Evolutionary conservation across 1,140 invertebrate genomes (phyloP).

Genomic region (Drosophila rufa): DNA sequence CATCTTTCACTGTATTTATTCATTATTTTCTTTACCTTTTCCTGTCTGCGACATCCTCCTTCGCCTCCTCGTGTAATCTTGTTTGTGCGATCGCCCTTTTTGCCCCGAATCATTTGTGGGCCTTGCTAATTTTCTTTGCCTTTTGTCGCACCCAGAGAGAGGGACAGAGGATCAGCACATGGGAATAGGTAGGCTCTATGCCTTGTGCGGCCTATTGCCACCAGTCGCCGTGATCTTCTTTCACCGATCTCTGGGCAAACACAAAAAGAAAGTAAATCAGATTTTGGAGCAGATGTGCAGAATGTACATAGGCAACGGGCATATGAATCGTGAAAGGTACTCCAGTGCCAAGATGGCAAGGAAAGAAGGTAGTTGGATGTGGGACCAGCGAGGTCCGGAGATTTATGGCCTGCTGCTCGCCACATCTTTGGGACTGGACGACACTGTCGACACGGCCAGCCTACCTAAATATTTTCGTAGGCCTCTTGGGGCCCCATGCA

Average conservation of each 20-base stretch:
- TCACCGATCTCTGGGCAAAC: slow-evolving; percentile 44
- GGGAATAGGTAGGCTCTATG: slow-evolving; percentile 17
- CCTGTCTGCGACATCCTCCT: slow-evolving; percentile 37
- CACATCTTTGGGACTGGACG: slow-evolving; percentile 47
- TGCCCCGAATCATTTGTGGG: slow-evolving; percentile 66
- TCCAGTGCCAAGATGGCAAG: slow-evolving; percentile 42
- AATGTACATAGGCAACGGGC: slow-evolving; percentile 6
- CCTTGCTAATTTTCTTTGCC: slow-evolving; percentile 72
- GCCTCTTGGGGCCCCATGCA: slow-evolving; percentile 63
- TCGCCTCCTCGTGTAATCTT: slow-evolving; percentile 61
- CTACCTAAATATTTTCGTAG: slow-evolving; percentile 79
- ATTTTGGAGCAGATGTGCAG: slow-evolving; percentile 80
- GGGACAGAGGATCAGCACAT: slow-evolving; percentile 10
- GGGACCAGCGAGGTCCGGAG: slow-evolving; percentile 31
- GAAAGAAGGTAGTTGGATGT: slow-evolving; percentile 7
- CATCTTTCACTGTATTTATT: slow-evolving; percentile 19
- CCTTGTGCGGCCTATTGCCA: slow-evolving; percentile 41
- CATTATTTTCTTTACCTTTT: slow-evolving; percentile 35
- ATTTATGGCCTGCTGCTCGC: slow-evolving; percentile 64
- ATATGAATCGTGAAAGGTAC: slow-evolving; percentile 12
- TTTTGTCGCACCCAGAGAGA: slow-evolving; percentile 36
- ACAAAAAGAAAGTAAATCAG: slow-evolving; percentile 81
- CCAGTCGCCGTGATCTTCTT: slow-evolving; percentile 74
- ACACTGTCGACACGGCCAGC: slow-evolving; percentile 71
- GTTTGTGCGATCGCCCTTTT: slow-evolving; percentile 78